A percentile compares a stretch with the other conserved stretches of the same genome.
Conservation (phyloP, 2,797 vertebrate genomes). For the Dallia pectoralis region DNA sequence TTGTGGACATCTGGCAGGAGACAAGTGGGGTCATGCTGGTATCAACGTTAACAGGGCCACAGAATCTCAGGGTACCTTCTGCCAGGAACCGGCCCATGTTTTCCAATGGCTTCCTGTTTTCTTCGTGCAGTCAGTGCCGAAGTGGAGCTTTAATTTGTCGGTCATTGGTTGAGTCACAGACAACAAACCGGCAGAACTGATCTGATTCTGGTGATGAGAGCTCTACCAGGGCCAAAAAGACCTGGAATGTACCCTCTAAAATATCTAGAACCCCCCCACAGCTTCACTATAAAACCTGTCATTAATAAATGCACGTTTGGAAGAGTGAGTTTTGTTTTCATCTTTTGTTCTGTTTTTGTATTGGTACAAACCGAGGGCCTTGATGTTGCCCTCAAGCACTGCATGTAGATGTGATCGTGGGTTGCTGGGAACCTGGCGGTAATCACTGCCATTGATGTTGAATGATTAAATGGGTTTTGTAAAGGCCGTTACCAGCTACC, state of each 20-base stretch:
- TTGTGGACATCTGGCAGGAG: too few relatives aligned
- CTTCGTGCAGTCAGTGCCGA: slow-evolving; percentile 11
- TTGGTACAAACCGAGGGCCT: slow-evolving; percentile 17
- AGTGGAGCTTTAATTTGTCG: slow-evolving; percentile 25
- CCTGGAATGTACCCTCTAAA: slow-evolving; percentile 7
- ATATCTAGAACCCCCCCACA: slow-evolving; percentile 42
- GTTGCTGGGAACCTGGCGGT: slow-evolving; percentile 13
- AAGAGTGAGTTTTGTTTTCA: slow-evolving; percentile 23
- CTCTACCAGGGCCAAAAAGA: slow-evolving; percentile 1
- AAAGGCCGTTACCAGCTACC: slow-evolving; percentile 46
- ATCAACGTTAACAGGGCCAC: too few relatives aligned
- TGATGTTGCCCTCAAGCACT: slow-evolving; percentile 20
- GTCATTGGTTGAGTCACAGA: slow-evolving; percentile 42
- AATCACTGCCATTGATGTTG: slow-evolving; percentile 39
- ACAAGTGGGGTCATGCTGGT: too few relatives aligned
- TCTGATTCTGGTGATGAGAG: slow-evolving; percentile 37
- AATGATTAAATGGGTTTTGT: slow-evolving; percentile 49
- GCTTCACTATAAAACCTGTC: slow-evolving; percentile 44
- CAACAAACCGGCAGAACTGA: slow-evolving; percentile 33
- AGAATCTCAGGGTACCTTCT: too few relatives aligned
- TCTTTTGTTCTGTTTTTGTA: slow-evolving; percentile 26
- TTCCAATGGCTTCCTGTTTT: slow-evolving; percentile 26
- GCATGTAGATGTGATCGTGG: slow-evolving; percentile 21
- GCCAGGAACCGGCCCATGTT: slow-evolving; percentile 4
- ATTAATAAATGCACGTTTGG: slow-evolving; percentile 42